Evolutionary conservation across 2,113 vertebrate species (phyloP), one percentile per base, ranked within the genome.

Genomic region (Isurus oxyrinchus): DNA sequence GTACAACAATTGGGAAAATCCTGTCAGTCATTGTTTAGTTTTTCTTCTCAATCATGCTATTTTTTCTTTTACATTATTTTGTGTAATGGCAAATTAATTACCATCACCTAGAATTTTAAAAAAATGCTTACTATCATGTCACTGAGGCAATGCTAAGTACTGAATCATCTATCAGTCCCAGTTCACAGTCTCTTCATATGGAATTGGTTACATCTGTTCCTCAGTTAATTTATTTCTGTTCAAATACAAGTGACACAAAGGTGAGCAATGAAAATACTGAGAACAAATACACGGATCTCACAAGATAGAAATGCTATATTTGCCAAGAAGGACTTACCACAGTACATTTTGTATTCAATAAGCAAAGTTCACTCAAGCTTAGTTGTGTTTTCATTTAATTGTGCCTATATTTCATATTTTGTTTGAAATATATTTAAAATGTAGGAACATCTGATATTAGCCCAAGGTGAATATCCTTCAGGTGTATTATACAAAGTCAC

Each of bases 121-220:
- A 53, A 2, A 49, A 87, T 23, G 0, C 19, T 87, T 87, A 76
- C 31, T 35, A 2, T 76, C 10, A 8, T 35, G 31, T 49, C 44
- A 21, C 84, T 49, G 19, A 87, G 19, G 44, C 16, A 53, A 25
- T 49, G 84, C 5, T 87, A 49, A 1, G 81, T 31, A 59, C 55
- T 61, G 49, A 59, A 4, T 59, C 31, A 61, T 61, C 55, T 57
- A 59, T 19, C 88, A 57, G 10, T 57, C 25, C 53, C 53, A 31
- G 88, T 61, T 57, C 88, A 61, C 81, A 44, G 87, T 90, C 53
- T 90, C 0, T 90, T 90, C 1, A 2, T 27, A 90, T 61, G 88
- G 88, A 91, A 59, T 61, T 91, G 55, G 14, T 91, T 91, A 91
- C 81, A 84, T 44, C 81, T 84, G 81, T 49, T 84, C 16, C 81